Evolutionary conservation across 2,113 vertebrate species (phyloP).

Genomic region (Brachirus orientalis): DNA sequence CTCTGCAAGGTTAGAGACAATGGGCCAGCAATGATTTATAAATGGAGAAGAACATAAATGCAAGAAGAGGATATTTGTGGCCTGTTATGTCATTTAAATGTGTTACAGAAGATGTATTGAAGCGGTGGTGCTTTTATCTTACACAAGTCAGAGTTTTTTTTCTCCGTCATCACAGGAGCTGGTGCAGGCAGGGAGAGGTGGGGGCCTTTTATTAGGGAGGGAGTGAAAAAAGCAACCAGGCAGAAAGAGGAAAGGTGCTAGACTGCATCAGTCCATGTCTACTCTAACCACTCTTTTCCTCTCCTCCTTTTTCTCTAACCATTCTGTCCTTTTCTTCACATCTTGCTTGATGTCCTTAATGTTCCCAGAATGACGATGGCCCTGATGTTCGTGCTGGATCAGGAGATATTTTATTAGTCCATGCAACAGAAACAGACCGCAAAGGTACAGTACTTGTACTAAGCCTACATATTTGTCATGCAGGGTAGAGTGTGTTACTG

Average conservation of each 20-base stretch:
- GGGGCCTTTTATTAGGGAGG: slow-evolving; percentile 12
- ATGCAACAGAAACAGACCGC: slow-evolving; percentile 96
- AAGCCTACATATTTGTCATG: background rate
- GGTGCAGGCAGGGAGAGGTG: slow-evolving; percentile 57
- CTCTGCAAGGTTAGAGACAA: slow-evolving; percentile 57
- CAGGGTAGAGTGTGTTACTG: slow-evolving; percentile 13
- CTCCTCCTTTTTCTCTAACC: background rate
- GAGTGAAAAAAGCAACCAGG: background rate
- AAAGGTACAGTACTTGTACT: slow-evolving; percentile 85
- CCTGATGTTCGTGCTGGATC: slow-evolving; percentile 97
- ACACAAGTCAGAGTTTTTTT: slow-evolving; percentile 52
- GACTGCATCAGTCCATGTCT: slow-evolving; percentile 50
- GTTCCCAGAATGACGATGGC: slow-evolving; percentile 91
- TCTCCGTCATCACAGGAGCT: slow-evolving; percentile 61
- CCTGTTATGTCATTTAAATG: slow-evolving; percentile 10
- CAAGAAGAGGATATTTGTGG: background rate
- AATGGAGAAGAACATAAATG: slow-evolving; percentile 7
- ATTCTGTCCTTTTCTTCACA: background rate
- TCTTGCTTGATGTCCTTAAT: background rate
- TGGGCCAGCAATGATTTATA: slow-evolving; percentile 27
- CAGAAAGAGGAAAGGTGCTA: slow-evolving; percentile 42
- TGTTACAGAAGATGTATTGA: slow-evolving; percentile 21
- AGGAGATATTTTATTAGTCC: slow-evolving; percentile 94
- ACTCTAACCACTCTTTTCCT: slow-evolving; percentile 25
- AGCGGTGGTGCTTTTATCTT: slow-evolving; percentile 44